These are phyloP conservation scores for Coreoperca whiteheadi DNA, from an alignment of 2,113 vertebrate genomes.

Conservation along the genomic window DNA sequence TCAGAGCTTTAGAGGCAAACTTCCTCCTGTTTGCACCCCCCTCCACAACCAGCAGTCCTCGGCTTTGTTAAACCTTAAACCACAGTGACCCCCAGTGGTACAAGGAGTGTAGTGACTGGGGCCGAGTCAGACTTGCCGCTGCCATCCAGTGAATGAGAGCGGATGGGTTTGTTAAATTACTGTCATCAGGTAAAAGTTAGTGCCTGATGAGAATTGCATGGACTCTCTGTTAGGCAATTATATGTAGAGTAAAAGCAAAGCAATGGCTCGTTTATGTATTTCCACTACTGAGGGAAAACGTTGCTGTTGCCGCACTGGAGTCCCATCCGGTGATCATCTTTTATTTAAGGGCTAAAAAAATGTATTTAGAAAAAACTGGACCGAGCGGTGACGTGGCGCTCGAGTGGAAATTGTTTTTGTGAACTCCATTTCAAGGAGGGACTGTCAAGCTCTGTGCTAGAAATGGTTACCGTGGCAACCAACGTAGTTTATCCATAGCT, in stretches of 20 bases:
- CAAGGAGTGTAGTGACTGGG: not conserved
- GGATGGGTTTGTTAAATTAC: not conserved
- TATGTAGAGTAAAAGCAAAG: too few relatives aligned
- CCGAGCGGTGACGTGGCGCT: too few relatives aligned
- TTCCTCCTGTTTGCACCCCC: not conserved
- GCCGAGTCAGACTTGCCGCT: not conserved
- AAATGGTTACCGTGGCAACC: conserved; percentile 7
- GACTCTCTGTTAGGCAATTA: not conserved
- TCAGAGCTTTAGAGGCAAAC: conserved; percentile 37
- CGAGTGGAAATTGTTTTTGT: not conserved
- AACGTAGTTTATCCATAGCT: not conserved
- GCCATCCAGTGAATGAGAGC: not conserved
- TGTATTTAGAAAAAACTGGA: too few relatives aligned
- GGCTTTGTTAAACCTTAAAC: not conserved
- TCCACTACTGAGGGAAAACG: not conserved
- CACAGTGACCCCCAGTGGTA: conserved; percentile 70
- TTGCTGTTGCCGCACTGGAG: not conserved
- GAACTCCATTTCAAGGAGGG: too few relatives aligned
- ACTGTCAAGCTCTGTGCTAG: not conserved
- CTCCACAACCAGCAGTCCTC: not conserved
- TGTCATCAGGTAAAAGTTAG: not conserved
- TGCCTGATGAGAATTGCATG: too few relatives aligned
- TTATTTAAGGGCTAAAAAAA: too few relatives aligned
- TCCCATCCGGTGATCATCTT: not conserved
- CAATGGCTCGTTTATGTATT: too few relatives aligned